phyloP scores from a whole-genome alignment of 1,140 invertebrate genomes.

The Ceratina australensis region DNA sequence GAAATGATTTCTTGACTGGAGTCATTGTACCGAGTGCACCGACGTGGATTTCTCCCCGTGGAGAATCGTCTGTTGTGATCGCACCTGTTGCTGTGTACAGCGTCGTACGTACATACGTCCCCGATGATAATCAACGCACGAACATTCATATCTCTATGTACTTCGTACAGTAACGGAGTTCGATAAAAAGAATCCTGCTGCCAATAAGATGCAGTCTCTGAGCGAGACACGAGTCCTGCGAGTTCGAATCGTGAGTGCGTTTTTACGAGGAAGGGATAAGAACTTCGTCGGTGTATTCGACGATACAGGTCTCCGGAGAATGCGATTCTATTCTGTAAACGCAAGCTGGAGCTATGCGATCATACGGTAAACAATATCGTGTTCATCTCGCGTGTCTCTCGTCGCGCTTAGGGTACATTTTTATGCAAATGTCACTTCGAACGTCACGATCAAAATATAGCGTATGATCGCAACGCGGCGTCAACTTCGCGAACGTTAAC shows the following conservation, averaged over 20 bases:
- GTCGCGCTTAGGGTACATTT: background rate
- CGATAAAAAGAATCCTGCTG: constrained; percentile 26
- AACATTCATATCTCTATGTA: constrained; percentile 18
- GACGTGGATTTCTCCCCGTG: constrained; percentile 47
- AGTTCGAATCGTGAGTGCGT: background rate
- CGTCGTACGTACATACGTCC: background rate
- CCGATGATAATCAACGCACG: constrained; percentile 34
- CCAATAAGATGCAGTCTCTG: background rate
- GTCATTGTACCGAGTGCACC: constrained; percentile 46
- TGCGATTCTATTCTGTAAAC: background rate
- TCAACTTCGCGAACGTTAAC: background rate
- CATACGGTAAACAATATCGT: constrained; percentile 23
- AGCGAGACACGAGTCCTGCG: background rate
- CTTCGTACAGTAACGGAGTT: constrained; percentile 32
- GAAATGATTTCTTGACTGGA: constrained; percentile 53
- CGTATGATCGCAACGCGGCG: background rate
- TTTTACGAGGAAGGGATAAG: background rate
- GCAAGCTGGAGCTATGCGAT: background rate
- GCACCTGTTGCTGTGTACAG: constrained; percentile 54
- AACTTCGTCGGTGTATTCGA: constrained; percentile 10
- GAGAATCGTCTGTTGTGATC: constrained; percentile 31
- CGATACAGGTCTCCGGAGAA: background rate
- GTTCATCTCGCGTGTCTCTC: background rate
- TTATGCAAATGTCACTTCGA: constrained; percentile 9
- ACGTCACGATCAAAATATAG: constrained; percentile 7